phyloP scores from a whole-genome alignment of 1,140 invertebrate species.

The Pteromalus puparum region DNA sequence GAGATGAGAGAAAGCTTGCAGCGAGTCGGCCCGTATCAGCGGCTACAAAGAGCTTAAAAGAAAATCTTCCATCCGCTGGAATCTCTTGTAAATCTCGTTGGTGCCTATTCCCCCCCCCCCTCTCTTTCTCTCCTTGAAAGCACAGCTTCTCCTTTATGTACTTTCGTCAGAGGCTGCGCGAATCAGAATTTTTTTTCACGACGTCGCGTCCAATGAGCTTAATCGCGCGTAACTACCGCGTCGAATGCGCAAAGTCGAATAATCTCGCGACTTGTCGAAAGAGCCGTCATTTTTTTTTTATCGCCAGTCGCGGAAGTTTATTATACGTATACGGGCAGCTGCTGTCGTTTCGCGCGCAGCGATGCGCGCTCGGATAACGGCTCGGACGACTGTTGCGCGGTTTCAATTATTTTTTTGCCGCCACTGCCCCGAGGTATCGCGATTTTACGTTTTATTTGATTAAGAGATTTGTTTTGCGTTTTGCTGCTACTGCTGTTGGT shows the following conservation, averaged over 20 bases:
- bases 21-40: conserved; percentile 34
- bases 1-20: background rate
- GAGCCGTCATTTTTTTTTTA: conserved; percentile 18
- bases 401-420: conserved; percentile 8
- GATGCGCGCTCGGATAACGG: background rate
- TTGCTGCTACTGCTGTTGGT: background rate
- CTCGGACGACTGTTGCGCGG: background rate
- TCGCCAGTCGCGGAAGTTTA: background rate
- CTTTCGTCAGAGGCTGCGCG: background rate
- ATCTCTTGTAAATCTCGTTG: conserved; percentile 43
- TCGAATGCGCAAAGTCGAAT: background rate
- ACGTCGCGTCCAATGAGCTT: conserved; percentile 22
- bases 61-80: conserved; percentile 36
- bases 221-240: conserved; percentile 8
- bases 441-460: conserved; percentile 15
- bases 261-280: background rate
- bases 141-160: conserved; percentile 10
- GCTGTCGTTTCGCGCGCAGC: background rate
- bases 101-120: no score
- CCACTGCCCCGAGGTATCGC: background rate
- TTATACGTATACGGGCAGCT: background rate
- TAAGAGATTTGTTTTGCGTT: background rate
- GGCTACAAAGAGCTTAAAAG: conserved; percentile 45
- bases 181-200: conserved; percentile 30
- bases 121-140: conserved; percentile 25